Percentiles rank a stretch among this genome's conserved stretches.
These are phyloP conservation scores for Diarsia brunnea DNA, from an alignment of 2,888 invertebrate species.

Conservation along the genomic window DNA sequence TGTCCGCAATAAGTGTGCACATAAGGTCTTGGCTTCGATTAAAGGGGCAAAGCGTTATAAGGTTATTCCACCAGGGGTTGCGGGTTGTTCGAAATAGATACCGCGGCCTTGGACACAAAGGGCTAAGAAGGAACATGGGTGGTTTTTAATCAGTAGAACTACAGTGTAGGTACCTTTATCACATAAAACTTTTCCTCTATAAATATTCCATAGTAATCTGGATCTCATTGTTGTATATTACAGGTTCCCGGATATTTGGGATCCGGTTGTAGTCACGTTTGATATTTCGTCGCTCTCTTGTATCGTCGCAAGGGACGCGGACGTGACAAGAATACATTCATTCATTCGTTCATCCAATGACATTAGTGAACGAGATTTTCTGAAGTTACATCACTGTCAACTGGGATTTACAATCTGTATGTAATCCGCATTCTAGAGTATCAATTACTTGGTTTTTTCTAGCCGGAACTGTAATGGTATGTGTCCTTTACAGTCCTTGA, in stretches of 20 bases:
- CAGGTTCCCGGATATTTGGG: constrained; percentile 38
- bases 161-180: constrained; percentile 2
- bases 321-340: constrained; percentile 59
- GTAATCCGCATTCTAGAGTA: constrained; percentile 54
- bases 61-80: too few relatives aligned
- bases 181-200: constrained; percentile 11
- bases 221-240: constrained; percentile 26
- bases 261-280: constrained; percentile 43
- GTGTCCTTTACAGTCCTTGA: constrained; percentile 29
- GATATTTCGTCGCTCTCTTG: constrained; percentile 44
- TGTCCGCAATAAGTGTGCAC: too few relatives aligned
- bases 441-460: constrained; percentile 31
- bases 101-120: too few relatives aligned
- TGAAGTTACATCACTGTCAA: constrained; percentile 35
- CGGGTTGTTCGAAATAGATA: too few relatives aligned
- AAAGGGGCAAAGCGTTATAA: too few relatives aligned
- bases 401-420: background rate
- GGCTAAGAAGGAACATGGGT: too few relatives aligned
- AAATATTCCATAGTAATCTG: constrained; percentile 20
- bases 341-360: constrained; percentile 36
- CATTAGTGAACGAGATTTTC: constrained; percentile 38
- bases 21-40: too few relatives aligned
- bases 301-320: constrained; percentile 15
- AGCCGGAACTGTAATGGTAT: constrained; percentile 13
- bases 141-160: too few relatives aligned